Percentiles rank a stretch among this genome's conserved stretches.
These are phyloP conservation scores for Leptodactylus fuscus DNA, from an alignment of 2,113 vertebrate genomes.

Conservation along the genomic window DNA sequence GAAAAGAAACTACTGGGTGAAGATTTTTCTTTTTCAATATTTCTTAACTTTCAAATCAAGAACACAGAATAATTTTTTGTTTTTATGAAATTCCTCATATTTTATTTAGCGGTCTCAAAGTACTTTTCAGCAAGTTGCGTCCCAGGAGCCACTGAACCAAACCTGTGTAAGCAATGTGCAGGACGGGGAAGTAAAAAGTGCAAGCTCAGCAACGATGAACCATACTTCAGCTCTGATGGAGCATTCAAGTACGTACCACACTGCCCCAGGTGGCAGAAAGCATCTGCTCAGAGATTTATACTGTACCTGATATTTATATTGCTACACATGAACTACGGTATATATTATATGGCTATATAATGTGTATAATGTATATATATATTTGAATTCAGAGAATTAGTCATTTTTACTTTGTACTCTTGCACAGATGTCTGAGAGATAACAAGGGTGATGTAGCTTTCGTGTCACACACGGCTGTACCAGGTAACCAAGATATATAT, in stretches of 20 bases:
- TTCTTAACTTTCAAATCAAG: no score
- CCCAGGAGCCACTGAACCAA: conserved; percentile 71
- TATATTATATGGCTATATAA: conserved; percentile 44
- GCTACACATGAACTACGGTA: no score
- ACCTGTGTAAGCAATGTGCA: conserved; percentile 76
- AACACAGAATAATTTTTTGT: no score
- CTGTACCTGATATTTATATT: no score
- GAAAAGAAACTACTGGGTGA: no score
- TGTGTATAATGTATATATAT: background rate
- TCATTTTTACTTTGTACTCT: background rate
- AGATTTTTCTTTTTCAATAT: no score
- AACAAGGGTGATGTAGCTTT: conserved; percentile 85
- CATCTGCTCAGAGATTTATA: no score
- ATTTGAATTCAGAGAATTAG: background rate
- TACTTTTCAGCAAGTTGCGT: conserved; percentile 80
- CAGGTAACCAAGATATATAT: conserved; percentile 71
- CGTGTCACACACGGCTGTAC: conserved; percentile 81
- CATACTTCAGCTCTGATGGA: conserved; percentile 79
- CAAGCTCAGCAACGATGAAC: conserved; percentile 68
- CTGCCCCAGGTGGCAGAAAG: no score
- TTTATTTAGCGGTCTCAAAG: conserved; percentile 72
- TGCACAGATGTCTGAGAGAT: conserved; percentile 81
- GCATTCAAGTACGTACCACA: conserved; percentile 79
- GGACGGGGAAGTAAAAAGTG: conserved; percentile 70
- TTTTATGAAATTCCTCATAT: conserved; percentile 7